Evolutionary conservation across 2,113 vertebrate genomes (phyloP), one percentile per base, ranked within the genome.

Genomic region (Peromyscus californicus): DNA sequence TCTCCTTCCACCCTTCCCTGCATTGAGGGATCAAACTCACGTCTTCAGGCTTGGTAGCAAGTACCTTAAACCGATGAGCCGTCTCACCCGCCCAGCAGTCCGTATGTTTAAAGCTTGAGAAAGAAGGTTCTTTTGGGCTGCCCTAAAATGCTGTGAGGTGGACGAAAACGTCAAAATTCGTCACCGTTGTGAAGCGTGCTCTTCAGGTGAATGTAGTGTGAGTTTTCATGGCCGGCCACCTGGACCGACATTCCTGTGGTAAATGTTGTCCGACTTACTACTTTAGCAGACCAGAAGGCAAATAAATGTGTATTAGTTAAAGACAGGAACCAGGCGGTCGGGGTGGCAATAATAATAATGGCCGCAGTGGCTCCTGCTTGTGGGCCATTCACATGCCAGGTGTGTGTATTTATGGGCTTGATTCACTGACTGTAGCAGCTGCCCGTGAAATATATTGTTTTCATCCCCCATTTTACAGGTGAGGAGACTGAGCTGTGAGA

Each of bases 381-480:
- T 93, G 75, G 48, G 26, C 57, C 31, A 63, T 4, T 79, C 91
- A 67, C 6, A 16, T 45, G 74, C 69, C 17, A 48, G 61, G 19
- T 76, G 3, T 48, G 15, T 76, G 19, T 65, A 15, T 75, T 91
- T 65, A 75, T 5, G 57, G 79, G 42, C 15, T 80, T 63, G 54
- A 31, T 94, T 96, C 54, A 19, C 63, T 90, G 92, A 89, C 22
- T 89, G 90, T 82, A 85, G 63, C 17, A 74, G 29, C 85, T 39
- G 29, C 54, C 42, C 36, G 2, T 83, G 75, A 93, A 51, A 26
- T 90, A 69, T 26, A 7, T 93, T 48, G 78, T 61, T 89, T 94
- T 96, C 61, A 72, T 61, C n/a, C 21, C 5, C 5, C 26, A 19
- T 94, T 94, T 91, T 78, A 89, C 93, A 89, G 75, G 80, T 74